phyloP scores from a whole-genome alignment of 2,113 vertebrate species.

The Sorex fumeus region DNA sequence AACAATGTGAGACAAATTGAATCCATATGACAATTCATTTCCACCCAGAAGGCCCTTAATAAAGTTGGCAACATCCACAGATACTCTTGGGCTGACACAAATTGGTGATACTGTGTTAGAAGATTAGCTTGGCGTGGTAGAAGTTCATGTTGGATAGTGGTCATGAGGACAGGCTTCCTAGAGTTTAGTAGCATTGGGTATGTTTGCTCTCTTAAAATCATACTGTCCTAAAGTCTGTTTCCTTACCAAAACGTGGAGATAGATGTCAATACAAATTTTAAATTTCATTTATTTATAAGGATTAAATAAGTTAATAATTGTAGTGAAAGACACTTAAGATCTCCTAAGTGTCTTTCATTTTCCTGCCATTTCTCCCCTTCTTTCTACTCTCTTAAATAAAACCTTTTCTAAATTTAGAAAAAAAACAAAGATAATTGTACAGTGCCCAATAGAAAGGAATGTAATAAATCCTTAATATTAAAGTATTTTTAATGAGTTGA shows the following conservation, averaged over 20 bases:
- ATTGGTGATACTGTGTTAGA: neutral
- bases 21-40: neutral
- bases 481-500: neutral
- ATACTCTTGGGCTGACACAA: neutral
- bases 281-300: neutral
- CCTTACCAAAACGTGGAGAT: neutral
- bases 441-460: neutral
- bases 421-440: neutral
- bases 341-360: neutral
- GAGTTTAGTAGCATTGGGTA: neutral
- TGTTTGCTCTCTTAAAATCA: too few relatives aligned
- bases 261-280: neutral
- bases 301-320: neutral
- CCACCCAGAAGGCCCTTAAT: neutral
- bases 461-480: conserved; percentile 9
- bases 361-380: too few relatives aligned
- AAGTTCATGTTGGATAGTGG: neutral
- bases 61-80: neutral
- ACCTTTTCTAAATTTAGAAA: neutral
- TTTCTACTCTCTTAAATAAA: too few relatives aligned
- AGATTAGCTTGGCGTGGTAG: neutral
- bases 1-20: neutral
- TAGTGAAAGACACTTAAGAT: too few relatives aligned
- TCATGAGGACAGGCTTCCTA: neutral
- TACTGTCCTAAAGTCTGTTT: neutral